Evolutionary conservation across 2,113 vertebrate species (phyloP), one percentile per base, ranked within the genome.

Genomic region (Ciconia boyciana): DNA sequence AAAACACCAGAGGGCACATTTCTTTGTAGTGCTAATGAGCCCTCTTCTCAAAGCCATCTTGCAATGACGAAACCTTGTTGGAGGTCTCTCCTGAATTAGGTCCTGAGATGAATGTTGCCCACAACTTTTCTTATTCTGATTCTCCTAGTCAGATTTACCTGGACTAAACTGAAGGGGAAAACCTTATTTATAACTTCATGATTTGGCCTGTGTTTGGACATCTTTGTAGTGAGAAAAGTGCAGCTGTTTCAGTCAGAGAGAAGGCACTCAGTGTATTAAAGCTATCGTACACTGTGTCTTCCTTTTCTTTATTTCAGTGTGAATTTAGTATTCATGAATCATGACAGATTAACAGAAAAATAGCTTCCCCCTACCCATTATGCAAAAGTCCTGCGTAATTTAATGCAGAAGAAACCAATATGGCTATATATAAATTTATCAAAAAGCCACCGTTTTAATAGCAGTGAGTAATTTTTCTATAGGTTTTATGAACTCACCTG

Each of bases 271-370:
- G 12, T 90, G 20, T 54, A 48, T 43, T 61, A 69, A 54, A 54
- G 18, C 6, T 68, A 12, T 36, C 1, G 2, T 21, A 74, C 11
- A 48, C 13, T 0, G 0, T 44, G 16, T 68, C 57, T 77, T 60
- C 69, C 24, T 74, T 89, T 81, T 51, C 22, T 86, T 83, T 62
- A 51, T 58, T 91, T 51, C 76, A 44, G 3, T 48, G 16, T 54
- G 39, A 90, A 87, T 94, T 96, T 84, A 87, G 32, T 65, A 95
- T 70, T 92, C 51, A 58, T 70, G 55, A 82, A 12, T 83, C 3
- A 1, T 83, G 83, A 62, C 83, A 91, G 68, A 80, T 91, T 51
- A 96, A 89, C 51, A 91, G 80, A 87, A 90, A 93, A 92, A 90
- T 71, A 78, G 8, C 51, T 87, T 91, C 46, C 78, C 16, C 46